A percentile compares a stretch with the other conserved stretches of the same genome.
These are phyloP conservation scores for Atherinosoma microstoma DNA, from an alignment of 2,797 vertebrate species.

Conservation along the genomic window DNA sequence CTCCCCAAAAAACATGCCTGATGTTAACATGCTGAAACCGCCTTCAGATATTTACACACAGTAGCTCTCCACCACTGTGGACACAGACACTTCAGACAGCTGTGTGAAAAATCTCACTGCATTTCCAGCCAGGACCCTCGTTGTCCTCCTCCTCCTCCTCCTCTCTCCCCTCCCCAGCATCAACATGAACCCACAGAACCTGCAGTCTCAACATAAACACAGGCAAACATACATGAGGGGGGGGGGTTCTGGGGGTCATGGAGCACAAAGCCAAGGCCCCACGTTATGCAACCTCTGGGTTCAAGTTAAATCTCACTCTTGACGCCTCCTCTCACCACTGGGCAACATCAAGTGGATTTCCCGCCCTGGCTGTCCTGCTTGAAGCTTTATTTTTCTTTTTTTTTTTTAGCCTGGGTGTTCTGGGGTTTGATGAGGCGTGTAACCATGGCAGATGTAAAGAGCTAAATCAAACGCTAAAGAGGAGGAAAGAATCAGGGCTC, in stretches of 20 bases:
- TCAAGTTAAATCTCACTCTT: slow-evolving; percentile 31
- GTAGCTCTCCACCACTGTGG: slow-evolving; percentile 9
- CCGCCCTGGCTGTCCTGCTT: slow-evolving; percentile 32
- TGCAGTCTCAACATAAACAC: slow-evolving; percentile 56
- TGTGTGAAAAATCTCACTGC: slow-evolving; percentile 47
- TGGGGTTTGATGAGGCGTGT: slow-evolving; percentile 41
- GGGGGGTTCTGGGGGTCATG: slow-evolving; percentile 23
- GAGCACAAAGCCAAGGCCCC: slow-evolving; percentile 14
- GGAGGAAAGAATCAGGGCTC: not conserved
- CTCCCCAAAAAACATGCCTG: not conserved
- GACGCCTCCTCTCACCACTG: slow-evolving; percentile 36
- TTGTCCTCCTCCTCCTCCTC: not conserved
- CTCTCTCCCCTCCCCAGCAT: slow-evolving; percentile 25
- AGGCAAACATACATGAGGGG: slow-evolving; percentile 38
- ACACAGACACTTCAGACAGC: slow-evolving; percentile 38
- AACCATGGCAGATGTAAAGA: slow-evolving; percentile 42
- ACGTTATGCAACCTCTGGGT: slow-evolving; percentile 39
- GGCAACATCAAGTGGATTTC: slow-evolving; percentile 45
- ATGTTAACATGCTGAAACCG: slow-evolving; percentile 15
- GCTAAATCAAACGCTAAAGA: slow-evolving; percentile 41
- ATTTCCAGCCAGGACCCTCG: slow-evolving; percentile 39
- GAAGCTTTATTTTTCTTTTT: not conserved
- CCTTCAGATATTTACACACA: not conserved
- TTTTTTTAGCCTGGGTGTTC: slow-evolving; percentile 47
- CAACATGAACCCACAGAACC: slow-evolving; percentile 18